Conservation (phyloP, 1,140 invertebrate species). For the Diabrotica undecimpunctata region DNA sequence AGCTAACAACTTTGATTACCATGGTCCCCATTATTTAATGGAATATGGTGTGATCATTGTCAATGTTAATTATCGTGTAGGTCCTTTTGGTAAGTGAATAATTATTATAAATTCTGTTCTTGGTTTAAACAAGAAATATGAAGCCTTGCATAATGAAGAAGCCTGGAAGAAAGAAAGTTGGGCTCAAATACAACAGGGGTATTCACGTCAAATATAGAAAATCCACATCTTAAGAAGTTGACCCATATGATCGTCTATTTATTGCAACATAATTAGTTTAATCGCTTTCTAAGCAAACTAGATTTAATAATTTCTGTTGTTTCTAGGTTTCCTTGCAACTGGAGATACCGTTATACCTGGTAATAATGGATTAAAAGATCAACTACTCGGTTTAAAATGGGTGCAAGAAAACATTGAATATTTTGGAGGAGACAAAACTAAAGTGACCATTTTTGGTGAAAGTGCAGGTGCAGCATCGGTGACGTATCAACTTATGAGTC, state of each 20-base stretch:
- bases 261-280: too few species aligned
- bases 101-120: too few species aligned
- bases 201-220: too few species aligned
- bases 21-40: constrained; percentile 23
- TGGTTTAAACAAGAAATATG: too few species aligned
- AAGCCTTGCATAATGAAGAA: too few species aligned
- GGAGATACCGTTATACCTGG: background rate
- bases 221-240: too few species aligned
- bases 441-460: background rate
- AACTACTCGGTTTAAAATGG: background rate
- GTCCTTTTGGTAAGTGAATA: constrained; percentile 23
- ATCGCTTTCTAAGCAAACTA: too few species aligned
- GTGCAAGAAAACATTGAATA: background rate
- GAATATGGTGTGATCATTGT: constrained; percentile 23
- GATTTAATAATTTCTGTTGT: too few species aligned
- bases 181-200: too few species aligned
- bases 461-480: background rate
- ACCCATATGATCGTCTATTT: too few species aligned
- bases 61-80: constrained; percentile 23
- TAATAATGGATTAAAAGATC: background rate
- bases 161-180: too few species aligned
- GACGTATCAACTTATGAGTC: background rate
- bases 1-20: background rate
- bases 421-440: background rate
- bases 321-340: background rate